These are phyloP conservation scores for Dasyurus viverrinus DNA, from an alignment of 2,113 vertebrate genomes.

Conservation along the genomic window DNA sequence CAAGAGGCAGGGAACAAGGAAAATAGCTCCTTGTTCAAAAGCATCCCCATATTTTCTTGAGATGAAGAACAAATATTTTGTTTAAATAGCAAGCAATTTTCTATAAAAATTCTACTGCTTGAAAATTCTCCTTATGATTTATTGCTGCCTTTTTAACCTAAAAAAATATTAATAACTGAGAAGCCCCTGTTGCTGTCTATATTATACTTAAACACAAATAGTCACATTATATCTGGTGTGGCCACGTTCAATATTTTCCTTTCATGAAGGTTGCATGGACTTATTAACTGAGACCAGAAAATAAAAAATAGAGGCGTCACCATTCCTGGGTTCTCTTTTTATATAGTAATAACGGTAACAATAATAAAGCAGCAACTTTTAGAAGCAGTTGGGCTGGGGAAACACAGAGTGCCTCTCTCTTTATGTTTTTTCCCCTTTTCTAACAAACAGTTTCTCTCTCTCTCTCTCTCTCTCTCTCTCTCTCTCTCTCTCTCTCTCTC, in stretches of 20 bases:
- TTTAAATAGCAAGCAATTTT: constrained; percentile 81
- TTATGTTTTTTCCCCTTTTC: not conserved
- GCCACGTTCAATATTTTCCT: constrained; percentile 73
- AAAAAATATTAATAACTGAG: constrained; percentile 81
- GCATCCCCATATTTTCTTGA: constrained; percentile 73
- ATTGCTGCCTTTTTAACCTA: constrained; percentile 79
- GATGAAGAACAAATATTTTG: constrained; percentile 81
- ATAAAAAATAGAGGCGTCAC: constrained; percentile 51
- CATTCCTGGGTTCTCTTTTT: constrained; percentile 17
- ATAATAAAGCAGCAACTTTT: constrained; percentile 22
- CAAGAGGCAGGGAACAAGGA: constrained; percentile 60
- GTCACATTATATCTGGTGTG: constrained; percentile 70
- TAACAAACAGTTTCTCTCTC: too few species aligned
- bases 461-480: too few species aligned
- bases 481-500: too few species aligned
- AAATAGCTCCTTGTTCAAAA: constrained; percentile 73
- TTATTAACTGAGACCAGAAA: constrained; percentile 73
- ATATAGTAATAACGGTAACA: not conserved
- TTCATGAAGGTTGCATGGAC: constrained; percentile 66
- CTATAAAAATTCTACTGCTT: constrained; percentile 76
- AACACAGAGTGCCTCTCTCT: not conserved
- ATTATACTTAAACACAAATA: constrained; percentile 75
- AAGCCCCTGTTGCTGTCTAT: constrained; percentile 75
- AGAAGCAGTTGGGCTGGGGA: constrained; percentile 28
- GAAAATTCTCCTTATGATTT: constrained; percentile 74